A percentile compares a stretch with the other conserved stretches of the same genome.
Conservation (phyloP, 2,797 vertebrate genomes). For the Buceros bicornis region DNA sequence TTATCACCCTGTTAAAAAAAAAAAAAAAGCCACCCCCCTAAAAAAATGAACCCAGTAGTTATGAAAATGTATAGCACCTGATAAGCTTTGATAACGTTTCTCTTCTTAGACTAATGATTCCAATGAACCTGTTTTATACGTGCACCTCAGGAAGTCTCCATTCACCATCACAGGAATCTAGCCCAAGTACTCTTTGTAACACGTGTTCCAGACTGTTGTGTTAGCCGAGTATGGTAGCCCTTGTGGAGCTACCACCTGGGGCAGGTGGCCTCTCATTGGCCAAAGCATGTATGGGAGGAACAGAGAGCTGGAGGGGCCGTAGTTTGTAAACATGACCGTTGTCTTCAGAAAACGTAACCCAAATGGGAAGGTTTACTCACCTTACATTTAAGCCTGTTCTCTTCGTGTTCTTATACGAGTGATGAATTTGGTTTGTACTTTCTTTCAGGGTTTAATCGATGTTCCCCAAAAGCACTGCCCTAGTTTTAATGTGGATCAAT, state of each 20-base stretch:
- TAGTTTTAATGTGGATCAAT: background rate
- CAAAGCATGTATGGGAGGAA: background rate
- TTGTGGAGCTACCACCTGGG: background rate
- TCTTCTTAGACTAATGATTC: background rate
- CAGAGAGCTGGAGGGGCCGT: background rate
- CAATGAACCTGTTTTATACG: background rate
- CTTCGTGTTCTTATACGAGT: background rate
- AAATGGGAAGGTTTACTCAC: background rate
- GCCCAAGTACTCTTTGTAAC: background rate
- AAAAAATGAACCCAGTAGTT: background rate
- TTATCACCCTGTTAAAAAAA: background rate
- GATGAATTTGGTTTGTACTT: background rate
- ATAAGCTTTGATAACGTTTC: background rate
- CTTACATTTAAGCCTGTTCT: background rate
- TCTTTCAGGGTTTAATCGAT: background rate
- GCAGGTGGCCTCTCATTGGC: background rate
- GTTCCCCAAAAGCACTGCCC: background rate
- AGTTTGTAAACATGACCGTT: background rate
- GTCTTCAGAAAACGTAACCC: background rate
- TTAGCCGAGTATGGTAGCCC: background rate
- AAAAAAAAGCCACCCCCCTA: background rate
- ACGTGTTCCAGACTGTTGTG: background rate
- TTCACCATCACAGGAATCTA: background rate
- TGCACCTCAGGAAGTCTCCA: background rate
- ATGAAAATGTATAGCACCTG: background rate